These are phyloP conservation scores for Australoheros scitulus DNA, from an alignment of 2,113 vertebrate species.

Conservation along the genomic window DNA sequence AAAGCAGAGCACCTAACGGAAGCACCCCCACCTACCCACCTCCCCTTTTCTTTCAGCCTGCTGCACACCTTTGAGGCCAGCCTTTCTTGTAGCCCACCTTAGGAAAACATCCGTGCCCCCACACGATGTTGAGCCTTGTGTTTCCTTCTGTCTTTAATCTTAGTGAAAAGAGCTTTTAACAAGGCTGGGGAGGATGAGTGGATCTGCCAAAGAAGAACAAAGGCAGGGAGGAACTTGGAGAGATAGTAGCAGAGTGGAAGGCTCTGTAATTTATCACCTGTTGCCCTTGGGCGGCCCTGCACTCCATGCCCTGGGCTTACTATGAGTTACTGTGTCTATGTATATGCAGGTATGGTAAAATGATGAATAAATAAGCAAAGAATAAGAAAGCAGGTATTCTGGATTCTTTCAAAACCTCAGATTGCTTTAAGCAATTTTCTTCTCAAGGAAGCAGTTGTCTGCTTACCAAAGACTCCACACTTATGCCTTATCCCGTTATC, in stretches of 20 bases:
- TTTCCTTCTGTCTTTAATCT: conserved; percentile 81
- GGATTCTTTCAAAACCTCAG: conserved; percentile 18
- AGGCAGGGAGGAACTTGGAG: conserved; percentile 73
- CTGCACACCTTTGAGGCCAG: conserved; percentile 64
- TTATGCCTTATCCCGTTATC: conserved; percentile 5
- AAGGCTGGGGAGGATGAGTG: conserved; percentile 58
- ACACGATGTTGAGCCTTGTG: conserved; percentile 73
- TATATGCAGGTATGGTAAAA: conserved; percentile 37
- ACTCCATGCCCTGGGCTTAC: conserved; percentile 34
- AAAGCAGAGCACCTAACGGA: conserved; percentile 48
- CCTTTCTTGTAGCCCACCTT: conserved; percentile 78
- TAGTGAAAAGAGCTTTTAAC: conserved; percentile 79
- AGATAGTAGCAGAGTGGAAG: conserved; percentile 70
- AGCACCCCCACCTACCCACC: conserved; percentile 20
- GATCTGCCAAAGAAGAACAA: conserved; percentile 78
- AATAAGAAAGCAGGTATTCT: conserved; percentile 24
- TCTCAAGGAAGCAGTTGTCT: background rate
- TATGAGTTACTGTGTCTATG: conserved; percentile 25
- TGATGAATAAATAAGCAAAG: conserved; percentile 45
- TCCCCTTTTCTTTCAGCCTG: conserved; percentile 49
- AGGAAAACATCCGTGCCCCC: conserved; percentile 83
- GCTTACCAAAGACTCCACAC: conserved; percentile 9
- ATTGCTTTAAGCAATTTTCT: conserved; percentile 18
- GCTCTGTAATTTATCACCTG: conserved; percentile 84
- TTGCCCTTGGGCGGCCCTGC: conserved; percentile 67